A percentile compares a stretch with the other conserved stretches of the same genome.
Conservation (phyloP, 2,797 vertebrate species). For the Otolemur crassicaudatus region DNA sequence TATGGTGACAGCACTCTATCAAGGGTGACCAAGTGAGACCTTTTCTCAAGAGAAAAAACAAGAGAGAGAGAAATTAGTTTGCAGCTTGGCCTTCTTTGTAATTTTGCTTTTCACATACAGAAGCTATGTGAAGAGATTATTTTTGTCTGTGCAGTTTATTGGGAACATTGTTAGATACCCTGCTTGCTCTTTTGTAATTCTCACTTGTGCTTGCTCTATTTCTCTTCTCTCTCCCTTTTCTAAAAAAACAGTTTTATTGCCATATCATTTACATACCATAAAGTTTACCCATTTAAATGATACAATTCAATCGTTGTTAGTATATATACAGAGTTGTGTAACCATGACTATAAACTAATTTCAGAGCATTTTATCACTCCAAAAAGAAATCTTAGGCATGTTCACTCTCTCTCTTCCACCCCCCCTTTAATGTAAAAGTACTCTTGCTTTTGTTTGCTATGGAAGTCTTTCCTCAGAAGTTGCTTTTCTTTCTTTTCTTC, state of each 20-base stretch:
- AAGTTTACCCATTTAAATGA: neutral
- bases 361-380: neutral
- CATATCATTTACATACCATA: neutral
- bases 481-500: neutral
- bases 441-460: slow-evolving; percentile 45
- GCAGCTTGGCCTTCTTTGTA: neutral
- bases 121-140: slow-evolving; percentile 20
- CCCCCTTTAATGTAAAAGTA: neutral
- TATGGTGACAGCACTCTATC: too few relatives aligned
- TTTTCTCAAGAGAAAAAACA: neutral
- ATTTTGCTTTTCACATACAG: slow-evolving; percentile 49
- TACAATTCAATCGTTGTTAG: neutral
- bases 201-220: neutral
- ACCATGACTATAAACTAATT: neutral
- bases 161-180: neutral
- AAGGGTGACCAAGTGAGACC: too few relatives aligned
- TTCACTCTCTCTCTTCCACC: too few relatives aligned
- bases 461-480: neutral
- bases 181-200: neutral
- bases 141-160: slow-evolving; percentile 51
- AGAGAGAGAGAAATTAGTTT: neutral
- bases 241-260: neutral
- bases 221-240: neutral
- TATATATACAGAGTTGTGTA: slow-evolving; percentile 12
- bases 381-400: neutral